Percentiles rank a stretch among this genome's conserved stretches.
These are phyloP conservation scores for Pycnonotus jocosus DNA, from an alignment of 2,113 vertebrate species.

Conservation along the genomic window DNA sequence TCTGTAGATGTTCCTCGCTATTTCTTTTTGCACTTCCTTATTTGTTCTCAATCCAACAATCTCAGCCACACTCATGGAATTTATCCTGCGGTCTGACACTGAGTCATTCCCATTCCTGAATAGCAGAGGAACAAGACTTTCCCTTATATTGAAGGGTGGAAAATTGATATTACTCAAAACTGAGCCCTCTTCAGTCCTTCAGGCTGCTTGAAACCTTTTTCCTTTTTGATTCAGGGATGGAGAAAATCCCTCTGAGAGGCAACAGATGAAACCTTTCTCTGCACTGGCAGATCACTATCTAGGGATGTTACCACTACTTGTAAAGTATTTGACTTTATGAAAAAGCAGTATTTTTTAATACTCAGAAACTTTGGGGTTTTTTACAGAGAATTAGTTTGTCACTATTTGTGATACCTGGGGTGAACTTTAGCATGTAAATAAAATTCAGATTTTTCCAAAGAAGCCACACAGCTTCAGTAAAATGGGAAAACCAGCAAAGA, in stretches of 20 bases:
- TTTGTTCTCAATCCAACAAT: neutral
- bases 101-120: neutral
- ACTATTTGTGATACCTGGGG: neutral
- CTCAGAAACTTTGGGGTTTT: neutral
- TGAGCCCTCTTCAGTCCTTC: neutral
- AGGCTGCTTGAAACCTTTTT: neutral
- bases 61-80: neutral
- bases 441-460: neutral
- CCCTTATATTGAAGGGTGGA: neutral
- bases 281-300: neutral
- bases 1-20: neutral
- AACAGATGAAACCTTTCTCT: neutral
- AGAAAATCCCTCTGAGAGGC: neutral
- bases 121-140: neutral
- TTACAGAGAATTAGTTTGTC: neutral
- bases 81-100: neutral
- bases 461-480: neutral
- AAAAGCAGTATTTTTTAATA: neutral
- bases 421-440: neutral
- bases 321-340: neutral
- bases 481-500: neutral
- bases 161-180: neutral
- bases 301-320: neutral
- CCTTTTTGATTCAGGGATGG: neutral
- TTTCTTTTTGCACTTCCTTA: neutral